Conservation (phyloP, 2,888 invertebrate genomes). For the Dromius quadrimaculatus region DNA sequence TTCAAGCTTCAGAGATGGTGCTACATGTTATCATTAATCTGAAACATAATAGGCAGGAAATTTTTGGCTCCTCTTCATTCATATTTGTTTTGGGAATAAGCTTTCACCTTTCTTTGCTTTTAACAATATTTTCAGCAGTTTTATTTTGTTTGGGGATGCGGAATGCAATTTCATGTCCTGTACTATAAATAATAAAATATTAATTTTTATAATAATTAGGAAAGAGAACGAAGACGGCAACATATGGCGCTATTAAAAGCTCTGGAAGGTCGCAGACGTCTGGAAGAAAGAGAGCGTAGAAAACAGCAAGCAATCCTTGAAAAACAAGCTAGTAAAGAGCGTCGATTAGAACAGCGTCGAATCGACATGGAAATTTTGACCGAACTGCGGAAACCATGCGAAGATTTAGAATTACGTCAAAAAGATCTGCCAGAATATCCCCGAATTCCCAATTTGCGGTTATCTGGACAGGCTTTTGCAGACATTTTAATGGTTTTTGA, state of each 20-base stretch:
- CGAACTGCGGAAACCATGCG: conserved; percentile 86
- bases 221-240: conserved; percentile 88
- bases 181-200: background rate
- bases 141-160: conserved; percentile 4
- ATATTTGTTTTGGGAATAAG: background rate
- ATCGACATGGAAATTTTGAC: conserved; percentile 77
- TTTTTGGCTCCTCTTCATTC: too few species aligned
- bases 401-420: conserved; percentile 89
- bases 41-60: too few species aligned
- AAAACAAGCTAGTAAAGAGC: conserved; percentile 86
- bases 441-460: conserved; percentile 82
- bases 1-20: too few species aligned
- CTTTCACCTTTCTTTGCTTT: background rate
- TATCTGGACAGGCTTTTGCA: conserved; percentile 91
- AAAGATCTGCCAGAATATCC: conserved; percentile 78
- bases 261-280: conserved; percentile 85
- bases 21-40: too few species aligned
- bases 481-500: conserved; percentile 96
- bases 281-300: conserved; percentile 86
- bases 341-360: conserved; percentile 79
- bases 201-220: conserved; percentile 68
- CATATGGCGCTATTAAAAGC: conserved; percentile 91
- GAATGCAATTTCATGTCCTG: conserved; percentile 18
- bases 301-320: conserved; percentile 85
- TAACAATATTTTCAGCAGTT: conserved; percentile 2